These are phyloP conservation scores for Malurus melanocephalus DNA, from an alignment of 2,113 vertebrate genomes.

Conservation along the genomic window DNA sequence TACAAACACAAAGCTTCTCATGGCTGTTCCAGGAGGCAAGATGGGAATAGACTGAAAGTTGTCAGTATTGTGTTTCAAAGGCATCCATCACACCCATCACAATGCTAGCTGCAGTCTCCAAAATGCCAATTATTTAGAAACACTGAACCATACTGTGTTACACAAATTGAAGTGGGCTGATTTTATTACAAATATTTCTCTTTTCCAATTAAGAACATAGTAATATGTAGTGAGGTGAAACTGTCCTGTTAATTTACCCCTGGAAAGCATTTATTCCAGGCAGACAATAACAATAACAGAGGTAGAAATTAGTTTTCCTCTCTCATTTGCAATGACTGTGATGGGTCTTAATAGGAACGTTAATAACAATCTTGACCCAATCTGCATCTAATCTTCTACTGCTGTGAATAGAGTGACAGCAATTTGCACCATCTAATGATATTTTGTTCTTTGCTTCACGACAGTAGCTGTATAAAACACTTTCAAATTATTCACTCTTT, in stretches of 20 bases:
- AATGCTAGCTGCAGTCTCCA: neutral
- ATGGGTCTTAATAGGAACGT: neutral
- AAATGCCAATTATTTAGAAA: slow-evolving; percentile 24
- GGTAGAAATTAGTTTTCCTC: slow-evolving; percentile 1
- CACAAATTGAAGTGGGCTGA: neutral
- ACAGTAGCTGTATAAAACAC: neutral
- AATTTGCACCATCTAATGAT: neutral
- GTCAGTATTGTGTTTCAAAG: neutral
- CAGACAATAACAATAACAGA: neutral
- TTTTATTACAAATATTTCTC: slow-evolving; percentile 2
- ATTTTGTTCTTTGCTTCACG: neutral
- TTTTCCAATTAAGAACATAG: neutral
- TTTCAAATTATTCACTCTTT: neutral
- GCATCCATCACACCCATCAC: neutral
- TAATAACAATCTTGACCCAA: slow-evolving; percentile 7
- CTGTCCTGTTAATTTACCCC: neutral
- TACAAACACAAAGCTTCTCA: neutral
- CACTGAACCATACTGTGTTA: neutral
- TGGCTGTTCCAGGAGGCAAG: neutral
- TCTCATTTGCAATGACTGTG: neutral
- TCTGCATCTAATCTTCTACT: neutral
- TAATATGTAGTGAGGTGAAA: neutral
- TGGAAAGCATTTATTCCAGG: neutral
- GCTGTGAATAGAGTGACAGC: neutral
- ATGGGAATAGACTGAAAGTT: neutral